Evolutionary conservation across 2,113 vertebrate genomes (phyloP), one percentile per base, ranked within the genome.

Genomic region (Nipponia nippon): DNA sequence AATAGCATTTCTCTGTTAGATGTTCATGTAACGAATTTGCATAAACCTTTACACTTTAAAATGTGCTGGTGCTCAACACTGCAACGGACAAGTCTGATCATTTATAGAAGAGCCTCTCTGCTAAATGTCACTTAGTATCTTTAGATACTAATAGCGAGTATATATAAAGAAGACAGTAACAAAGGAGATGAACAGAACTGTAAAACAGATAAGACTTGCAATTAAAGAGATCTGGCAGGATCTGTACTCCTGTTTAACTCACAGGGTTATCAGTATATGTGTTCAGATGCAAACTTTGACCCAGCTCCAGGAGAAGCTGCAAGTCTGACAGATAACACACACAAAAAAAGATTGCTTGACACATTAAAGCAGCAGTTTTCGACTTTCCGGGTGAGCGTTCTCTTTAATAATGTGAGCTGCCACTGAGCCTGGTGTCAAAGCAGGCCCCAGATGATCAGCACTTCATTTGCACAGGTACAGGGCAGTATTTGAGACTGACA

Each of bases 351-450:
- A 92, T 78, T 73, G 36, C 44, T 80, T 95, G 94, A 95, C 82
- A 75, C 76, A 91, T 94, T 93, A 95, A 81, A 78, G 53, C 46
- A 89, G 40, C 50, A 30, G 34, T 71, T 97, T 95, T 94, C 34
- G 29, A 94, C 44, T 94, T 95, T 69, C 79, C 2, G 49, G 72
- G 80, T 93, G 73, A 96, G 44, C 15, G 88, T 96, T 95, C 88
- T 93, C 89, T 94, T 95, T 96, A 96, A 96, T 97, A 96, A 97
- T 62, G n/a, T 55, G 86, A 97, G 76, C 88, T 97, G 96, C 94
- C 97, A 95, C 50, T 9, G 75, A 95, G 50, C 13, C 77, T 47
- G 40, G 40, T 89, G 56, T 91, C 87, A 78, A 78, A 63, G 40
- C 34, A 87, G 66, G 63, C 17, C 62, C 29, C 50, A 84, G 56